Evolutionary conservation across 2,888 invertebrate genomes (phyloP), one percentile per base, ranked within the genome.

Genomic region (Sarcophaga variegata): DNA sequence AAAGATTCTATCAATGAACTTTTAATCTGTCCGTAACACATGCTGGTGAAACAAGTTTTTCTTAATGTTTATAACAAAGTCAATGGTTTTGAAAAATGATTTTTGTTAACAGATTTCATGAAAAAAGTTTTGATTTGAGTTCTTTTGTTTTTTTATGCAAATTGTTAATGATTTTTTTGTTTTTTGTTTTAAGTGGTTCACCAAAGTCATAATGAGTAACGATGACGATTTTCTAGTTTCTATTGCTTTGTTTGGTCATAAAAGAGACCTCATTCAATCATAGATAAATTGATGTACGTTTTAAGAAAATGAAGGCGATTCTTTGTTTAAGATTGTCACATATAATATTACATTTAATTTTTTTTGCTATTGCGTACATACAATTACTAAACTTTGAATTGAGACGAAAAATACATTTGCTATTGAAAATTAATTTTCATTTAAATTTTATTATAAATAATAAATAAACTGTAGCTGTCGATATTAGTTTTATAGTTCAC

Each of bases 151-250:
- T 5, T 27, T 59, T 67, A 66, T 72, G 66, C 59, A 67, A 83
- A 83, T 72, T 64, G 69, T 22, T 75, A 82, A 82, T 76, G 70
- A 79, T 71, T 76, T 70, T 76, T 25, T 70, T 49, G 70, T 70
- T 63, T 49, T 71, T 17, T 14, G 10, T 22, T 69, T 81, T 76
- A 63, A 20, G 20, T 60, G 63, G 45, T 63, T 37, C 64, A 66
- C 63, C 69, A 62, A 60, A 74, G 54, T 37, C 12, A 8, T 49
- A 27, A 75, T 76, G 76, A 84, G 66, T 80, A 84, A 84, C 80
- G 84, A 84, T 84, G 70, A 70, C n/a, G 37, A 72, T 66, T 74
- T 49, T 27, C 3, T 6, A 37, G 17, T 54, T 54, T 54, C 4
- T 17, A 54, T 17, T 54, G 12, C 17, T 54, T 54, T 54, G 12